These are phyloP conservation scores for Corythoichthys intestinalis DNA, from an alignment of 2,113 vertebrate species.

Conservation along the genomic window DNA sequence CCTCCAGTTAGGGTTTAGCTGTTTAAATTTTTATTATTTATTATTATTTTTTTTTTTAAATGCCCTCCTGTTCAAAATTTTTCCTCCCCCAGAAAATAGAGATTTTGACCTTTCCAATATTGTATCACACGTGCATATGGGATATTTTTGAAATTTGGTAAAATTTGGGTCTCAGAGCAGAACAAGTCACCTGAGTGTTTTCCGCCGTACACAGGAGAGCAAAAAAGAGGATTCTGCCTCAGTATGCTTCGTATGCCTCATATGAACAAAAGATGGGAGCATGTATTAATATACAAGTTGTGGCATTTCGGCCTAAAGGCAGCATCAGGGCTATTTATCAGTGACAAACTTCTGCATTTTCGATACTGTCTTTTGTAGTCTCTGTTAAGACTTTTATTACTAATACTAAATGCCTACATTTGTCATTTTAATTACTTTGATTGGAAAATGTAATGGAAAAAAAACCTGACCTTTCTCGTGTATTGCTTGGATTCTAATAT, in stretches of 20 bases:
- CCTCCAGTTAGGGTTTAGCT: no score
- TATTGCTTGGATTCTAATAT: constrained; percentile 3
- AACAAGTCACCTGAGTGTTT: no score
- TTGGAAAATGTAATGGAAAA: constrained; percentile 2
- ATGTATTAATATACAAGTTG: background rate
- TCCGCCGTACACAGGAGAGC: background rate
- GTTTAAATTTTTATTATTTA: no score
- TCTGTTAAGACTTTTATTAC: background rate
- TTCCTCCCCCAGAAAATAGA: no score
- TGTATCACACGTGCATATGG: no score
- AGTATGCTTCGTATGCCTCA: background rate
- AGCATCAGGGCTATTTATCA: background rate
- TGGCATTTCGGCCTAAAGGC: background rate
- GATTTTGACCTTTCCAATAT: no score
- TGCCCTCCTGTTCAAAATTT: no score
- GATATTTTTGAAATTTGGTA: no score
- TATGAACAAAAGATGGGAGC: background rate
- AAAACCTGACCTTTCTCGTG: background rate
- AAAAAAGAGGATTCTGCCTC: background rate
- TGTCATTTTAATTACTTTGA: constrained; percentile 7
- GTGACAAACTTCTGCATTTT: background rate
- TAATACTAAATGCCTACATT: background rate
- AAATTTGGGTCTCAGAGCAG: no score
- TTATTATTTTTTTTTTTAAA: no score
- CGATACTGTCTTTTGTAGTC: background rate